phyloP scores from a whole-genome alignment of 1,140 invertebrate genomes.

The Drosophila murphyi region DNA sequence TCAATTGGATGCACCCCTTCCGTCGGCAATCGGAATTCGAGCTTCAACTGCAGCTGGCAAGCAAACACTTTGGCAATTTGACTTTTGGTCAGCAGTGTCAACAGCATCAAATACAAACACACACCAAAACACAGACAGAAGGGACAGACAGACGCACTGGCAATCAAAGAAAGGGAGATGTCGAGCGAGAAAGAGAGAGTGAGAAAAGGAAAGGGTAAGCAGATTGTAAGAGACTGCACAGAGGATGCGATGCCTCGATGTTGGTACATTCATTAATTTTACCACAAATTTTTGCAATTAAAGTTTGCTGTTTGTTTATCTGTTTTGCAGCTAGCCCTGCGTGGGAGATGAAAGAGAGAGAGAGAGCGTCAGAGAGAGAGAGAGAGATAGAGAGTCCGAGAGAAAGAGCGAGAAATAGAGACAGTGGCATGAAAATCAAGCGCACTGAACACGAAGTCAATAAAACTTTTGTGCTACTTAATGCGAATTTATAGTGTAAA shows the following conservation, averaged over 20 bases:
- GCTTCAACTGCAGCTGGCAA: conserved; percentile 58
- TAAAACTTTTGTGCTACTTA: conserved; percentile 82
- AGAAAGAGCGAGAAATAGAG: not conserved
- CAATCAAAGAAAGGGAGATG: conserved; percentile 2
- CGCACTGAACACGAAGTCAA: conserved; percentile 77
- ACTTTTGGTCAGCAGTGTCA: conserved; percentile 79
- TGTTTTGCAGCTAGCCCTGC: conserved; percentile 46
- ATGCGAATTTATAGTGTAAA: conserved; percentile 83
- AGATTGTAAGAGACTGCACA: conserved; percentile 13
- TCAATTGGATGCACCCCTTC: conserved; percentile 46
- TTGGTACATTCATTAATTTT: conserved; percentile 76
- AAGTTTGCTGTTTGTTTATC: conserved; percentile 82
- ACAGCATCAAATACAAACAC: conserved; percentile 56
- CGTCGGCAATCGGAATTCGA: conserved; percentile 29
- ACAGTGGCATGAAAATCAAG: conserved; percentile 72
- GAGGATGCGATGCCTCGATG: conserved; percentile 22
- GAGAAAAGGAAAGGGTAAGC: not conserved
- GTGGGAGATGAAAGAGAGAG: not conserved
- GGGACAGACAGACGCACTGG: not conserved
- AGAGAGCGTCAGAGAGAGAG: not conserved
- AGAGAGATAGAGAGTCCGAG: not conserved
- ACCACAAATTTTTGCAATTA: conserved; percentile 82
- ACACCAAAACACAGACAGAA: conserved; percentile 1
- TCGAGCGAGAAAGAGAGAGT: not conserved
- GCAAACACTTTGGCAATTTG: conserved; percentile 81